Percentiles rank a stretch among this genome's conserved stretches.
These are phyloP conservation scores for Salvelinus fontinalis DNA, from an alignment of 2,113 vertebrate species.

Conservation along the genomic window DNA sequence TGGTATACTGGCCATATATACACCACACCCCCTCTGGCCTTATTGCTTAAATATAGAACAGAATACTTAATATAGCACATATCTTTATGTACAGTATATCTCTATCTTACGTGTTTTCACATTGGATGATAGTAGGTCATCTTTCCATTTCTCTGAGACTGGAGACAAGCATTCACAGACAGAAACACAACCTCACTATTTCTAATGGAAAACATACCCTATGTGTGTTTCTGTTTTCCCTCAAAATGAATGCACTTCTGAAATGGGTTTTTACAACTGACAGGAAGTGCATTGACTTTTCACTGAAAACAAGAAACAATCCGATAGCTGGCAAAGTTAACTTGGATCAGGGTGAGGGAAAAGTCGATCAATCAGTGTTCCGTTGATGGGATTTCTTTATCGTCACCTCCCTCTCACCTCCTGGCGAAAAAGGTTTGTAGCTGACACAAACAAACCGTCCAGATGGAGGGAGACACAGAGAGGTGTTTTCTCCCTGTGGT, in stretches of 20 bases:
- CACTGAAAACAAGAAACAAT: constrained; percentile 58
- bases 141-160: not conserved
- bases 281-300: constrained; percentile 62
- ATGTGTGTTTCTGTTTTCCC: constrained; percentile 28
- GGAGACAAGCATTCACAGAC: not conserved
- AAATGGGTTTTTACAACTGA: constrained; percentile 47
- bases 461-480: constrained; percentile 56
- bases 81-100: too few species aligned
- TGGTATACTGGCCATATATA: too few species aligned
- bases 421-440: constrained; percentile 41
- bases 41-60: too few species aligned
- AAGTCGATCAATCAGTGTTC: constrained; percentile 53
- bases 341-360: constrained; percentile 53
- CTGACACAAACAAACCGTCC: constrained; percentile 59
- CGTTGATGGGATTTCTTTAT: constrained; percentile 72
- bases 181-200: not conserved
- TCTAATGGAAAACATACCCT: not conserved
- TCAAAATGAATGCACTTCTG: constrained; percentile 58
- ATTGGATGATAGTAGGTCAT: not conserved
- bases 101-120: not conserved
- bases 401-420: constrained; percentile 63
- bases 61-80: too few species aligned
- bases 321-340: constrained; percentile 56
- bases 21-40: too few species aligned
- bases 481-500: constrained; percentile 53